These are phyloP conservation scores for Trissolcus basalis DNA, from an alignment of 1,140 invertebrate genomes.

Conservation along the genomic window DNA sequence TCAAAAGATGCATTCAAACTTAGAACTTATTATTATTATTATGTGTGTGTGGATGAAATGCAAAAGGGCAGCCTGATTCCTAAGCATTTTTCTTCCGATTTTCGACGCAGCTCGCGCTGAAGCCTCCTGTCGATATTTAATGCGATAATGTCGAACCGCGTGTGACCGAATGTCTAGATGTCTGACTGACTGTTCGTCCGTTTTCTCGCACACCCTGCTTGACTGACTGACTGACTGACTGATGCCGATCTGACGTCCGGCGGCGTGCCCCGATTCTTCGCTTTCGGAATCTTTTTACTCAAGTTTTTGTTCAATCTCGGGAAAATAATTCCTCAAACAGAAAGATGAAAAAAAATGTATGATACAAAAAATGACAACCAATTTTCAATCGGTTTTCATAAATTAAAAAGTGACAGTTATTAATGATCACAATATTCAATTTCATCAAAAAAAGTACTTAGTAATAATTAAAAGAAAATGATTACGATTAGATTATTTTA, in stretches of 20 bases:
- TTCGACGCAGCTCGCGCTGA: slow-evolving; percentile 61
- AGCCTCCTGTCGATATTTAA: slow-evolving; percentile 73
- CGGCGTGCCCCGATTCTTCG: slow-evolving; percentile 50
- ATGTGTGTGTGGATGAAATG: slow-evolving; percentile 63
- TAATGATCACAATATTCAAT: no score
- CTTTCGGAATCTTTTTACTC: slow-evolving; percentile 27
- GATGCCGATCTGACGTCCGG: slow-evolving; percentile 57
- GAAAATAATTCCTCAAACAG: background rate
- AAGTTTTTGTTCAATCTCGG: slow-evolving; percentile 17
- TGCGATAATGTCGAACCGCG: slow-evolving; percentile 72
- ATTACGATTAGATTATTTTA: no score
- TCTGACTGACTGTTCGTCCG: slow-evolving; percentile 63
- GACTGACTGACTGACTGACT: slow-evolving; percentile 64
- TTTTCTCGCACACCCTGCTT: slow-evolving; percentile 47
- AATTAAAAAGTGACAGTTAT: no score
- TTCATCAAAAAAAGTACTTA: no score
- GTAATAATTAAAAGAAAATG: no score
- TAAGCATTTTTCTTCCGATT: slow-evolving; percentile 66
- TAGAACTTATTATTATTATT: slow-evolving; percentile 68
- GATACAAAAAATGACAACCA: no score
- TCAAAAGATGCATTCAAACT: slow-evolving; percentile 59
- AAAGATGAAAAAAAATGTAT: no score
- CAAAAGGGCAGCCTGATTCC: slow-evolving; percentile 47
- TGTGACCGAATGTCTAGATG: slow-evolving; percentile 64
- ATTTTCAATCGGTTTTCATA: no score